Conservation (phyloP, 2,113 vertebrate species). For the Mungos mungo region DNA sequence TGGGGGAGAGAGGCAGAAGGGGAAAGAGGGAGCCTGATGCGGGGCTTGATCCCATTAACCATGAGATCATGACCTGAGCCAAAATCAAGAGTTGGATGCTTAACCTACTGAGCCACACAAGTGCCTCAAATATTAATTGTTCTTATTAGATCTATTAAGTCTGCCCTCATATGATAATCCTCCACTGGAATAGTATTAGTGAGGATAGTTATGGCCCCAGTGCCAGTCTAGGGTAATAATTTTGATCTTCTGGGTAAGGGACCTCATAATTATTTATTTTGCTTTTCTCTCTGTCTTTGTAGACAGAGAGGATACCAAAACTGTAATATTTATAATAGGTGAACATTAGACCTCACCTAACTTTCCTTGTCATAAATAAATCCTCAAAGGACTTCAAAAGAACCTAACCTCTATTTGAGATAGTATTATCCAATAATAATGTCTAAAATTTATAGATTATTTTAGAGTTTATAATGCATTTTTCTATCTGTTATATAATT, state of each 20-base stretch:
- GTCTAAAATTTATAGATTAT: background rate
- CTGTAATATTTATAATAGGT: background rate
- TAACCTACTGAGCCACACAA: no score
- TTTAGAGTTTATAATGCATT: conserved; percentile 35
- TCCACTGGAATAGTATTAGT: background rate
- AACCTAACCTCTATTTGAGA: background rate
- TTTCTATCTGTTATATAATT: background rate
- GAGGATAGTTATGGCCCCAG: background rate
- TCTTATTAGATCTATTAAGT: background rate
- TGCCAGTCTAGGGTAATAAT: background rate
- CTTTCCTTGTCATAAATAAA: background rate
- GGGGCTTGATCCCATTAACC: no score
- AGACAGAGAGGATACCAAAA: background rate
- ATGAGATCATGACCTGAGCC: no score
- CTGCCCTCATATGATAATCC: background rate
- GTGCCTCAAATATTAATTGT: background rate
- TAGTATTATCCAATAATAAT: conserved; percentile 5
- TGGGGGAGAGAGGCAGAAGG: no score
- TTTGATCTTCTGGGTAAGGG: background rate
- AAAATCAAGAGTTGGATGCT: no score
- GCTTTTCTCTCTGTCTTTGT: background rate
- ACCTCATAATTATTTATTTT: background rate
- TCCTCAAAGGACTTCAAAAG: background rate
- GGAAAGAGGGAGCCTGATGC: no score
- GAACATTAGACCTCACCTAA: background rate